Conservation (phyloP, 2,888 invertebrate species). For the Spatulosminthurus flaviceps region DNA sequence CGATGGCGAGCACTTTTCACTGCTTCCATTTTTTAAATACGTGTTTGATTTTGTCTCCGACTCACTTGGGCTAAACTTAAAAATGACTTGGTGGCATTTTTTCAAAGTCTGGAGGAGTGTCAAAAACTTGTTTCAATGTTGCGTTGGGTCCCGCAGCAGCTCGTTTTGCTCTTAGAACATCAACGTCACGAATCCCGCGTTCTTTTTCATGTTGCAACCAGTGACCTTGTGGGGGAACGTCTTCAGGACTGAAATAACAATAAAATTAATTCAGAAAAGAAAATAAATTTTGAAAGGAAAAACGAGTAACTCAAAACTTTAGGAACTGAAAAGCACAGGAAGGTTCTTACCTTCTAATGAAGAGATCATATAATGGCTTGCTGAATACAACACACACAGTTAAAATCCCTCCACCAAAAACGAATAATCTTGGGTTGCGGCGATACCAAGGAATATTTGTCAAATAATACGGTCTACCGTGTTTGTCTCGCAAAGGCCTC, state of each 20-base stretch:
- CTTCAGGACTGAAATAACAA: slow-evolving; percentile 34
- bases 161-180: slow-evolving; percentile 43
- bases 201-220: slow-evolving; percentile 55
- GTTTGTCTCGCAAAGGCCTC: slow-evolving; percentile 26
- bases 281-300: neutral
- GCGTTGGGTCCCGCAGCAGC: neutral
- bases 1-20: slow-evolving; percentile 79
- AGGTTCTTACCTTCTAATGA: neutral
- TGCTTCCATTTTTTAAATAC: slow-evolving; percentile 76
- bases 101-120: neutral
- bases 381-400: slow-evolving; percentile 74
- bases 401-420: slow-evolving; percentile 66
- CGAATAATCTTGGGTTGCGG: slow-evolving; percentile 47
- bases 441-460: slow-evolving; percentile 45
- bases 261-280: slow-evolving; percentile 9
- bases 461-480: slow-evolving; percentile 53
- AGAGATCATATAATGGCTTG: slow-evolving; percentile 72
- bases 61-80: neutral
- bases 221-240: slow-evolving; percentile 18
- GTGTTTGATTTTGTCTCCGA: too few relatives aligned
- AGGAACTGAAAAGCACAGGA: neutral
- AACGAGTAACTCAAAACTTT: neutral
- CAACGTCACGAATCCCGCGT: slow-evolving; percentile 48
- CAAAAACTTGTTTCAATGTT: neutral
- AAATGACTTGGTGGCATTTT: neutral